Base-by-base conservation (phyloP, 2,113 vertebrate species). In the Siphamia tubifer region DNA sequence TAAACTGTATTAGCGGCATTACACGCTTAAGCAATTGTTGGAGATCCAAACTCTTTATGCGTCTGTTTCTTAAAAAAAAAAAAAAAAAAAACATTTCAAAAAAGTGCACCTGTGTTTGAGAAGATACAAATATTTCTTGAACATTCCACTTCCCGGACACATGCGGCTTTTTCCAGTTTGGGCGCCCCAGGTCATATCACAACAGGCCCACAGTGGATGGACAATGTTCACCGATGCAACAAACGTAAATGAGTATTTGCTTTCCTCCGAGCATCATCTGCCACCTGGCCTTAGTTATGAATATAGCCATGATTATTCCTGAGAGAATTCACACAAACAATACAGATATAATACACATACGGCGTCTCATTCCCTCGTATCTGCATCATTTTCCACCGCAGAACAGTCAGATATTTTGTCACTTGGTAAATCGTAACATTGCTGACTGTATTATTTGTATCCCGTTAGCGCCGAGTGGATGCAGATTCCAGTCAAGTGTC, bases 191-290 rank as follows among this genome's bases (percentile, higher is more conserved):
- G 87, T 88, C 79, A 82, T 45, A 49, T 75, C 69, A 64, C 77
- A 54, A 68, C 80, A 68, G 67, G 48, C 76, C 78, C 68, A 68
- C 45, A 40, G 44, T 79, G 84, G 78, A 89, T 90, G 79, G 83
- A 87, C 83, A 84, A 77, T 89, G 86, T 87, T 86, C 84, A 89
- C 57, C 74, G 68, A 84, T 87, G 83, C 82, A 87, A 87, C 79
- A 81, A 84, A 88, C 58, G 54, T 69, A 81, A 83, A 78, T 86
- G 74, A 39, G 40, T 81, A 28, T 89, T 83, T 84, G 68, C 74
- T 74, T 78, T 78, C 72, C 84, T 82, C 58, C 45, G 20, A 88
- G 87, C 79, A 1, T 75, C 62, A 60, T 81, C 63, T 54, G 61
- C 85, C 83, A 84, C 83, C 79, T 90, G 83, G 85, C 74, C 76